Evolutionary conservation across 2,113 vertebrate species (phyloP), one percentile per base, ranked within the genome.

Genomic region (Crotalus helleri): DNA sequence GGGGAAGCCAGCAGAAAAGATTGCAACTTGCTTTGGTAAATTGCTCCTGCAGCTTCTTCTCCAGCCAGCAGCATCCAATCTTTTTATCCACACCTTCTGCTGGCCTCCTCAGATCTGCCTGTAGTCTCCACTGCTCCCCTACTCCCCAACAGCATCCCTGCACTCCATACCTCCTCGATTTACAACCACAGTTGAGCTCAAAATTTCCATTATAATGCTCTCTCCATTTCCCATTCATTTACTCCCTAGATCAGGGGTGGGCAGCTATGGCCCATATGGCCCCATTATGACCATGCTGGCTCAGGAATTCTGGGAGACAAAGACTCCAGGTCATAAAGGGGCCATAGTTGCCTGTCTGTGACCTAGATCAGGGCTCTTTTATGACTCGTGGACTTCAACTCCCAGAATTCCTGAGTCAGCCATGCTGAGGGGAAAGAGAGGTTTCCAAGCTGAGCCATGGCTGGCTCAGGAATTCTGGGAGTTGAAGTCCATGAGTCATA

Each of bases 91-190:
- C 49, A 51, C 8, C 54, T 54, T 54, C 54, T 15, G 11, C 54
- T 15, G 3, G 54, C 54, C 12, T n/a, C 29, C 29, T 33, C 29
- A n/a, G 29, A 69, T 15, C 29, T 69, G 29, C 64, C 26, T n/a
- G 4, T n/a, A 15, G 29, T 6, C 59, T 64, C 24, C 26, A 11
- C 59, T 61, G 59, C 59, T 61, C 24, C 24, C 59, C 61, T 10
- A n/a, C 64, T 29, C 29, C 29, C 64, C 64, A 69, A 69, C 64
- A 69, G 29, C 12, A 15, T 2, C 1, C 29, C 29, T 69, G 64
- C 5, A 0, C 29, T 15, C 61, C 26, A 0, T 10, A n/a, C 26
- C 12, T 69, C 26, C 3, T 64, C 0, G 1, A 29, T 4, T 64
- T 64, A 64, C 59, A 64, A 12, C 59, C 59, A 29, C 59, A 64